Evolutionary conservation across 2,113 vertebrate species (phyloP).

Genomic region (Rhizomys pruinosus): DNA sequence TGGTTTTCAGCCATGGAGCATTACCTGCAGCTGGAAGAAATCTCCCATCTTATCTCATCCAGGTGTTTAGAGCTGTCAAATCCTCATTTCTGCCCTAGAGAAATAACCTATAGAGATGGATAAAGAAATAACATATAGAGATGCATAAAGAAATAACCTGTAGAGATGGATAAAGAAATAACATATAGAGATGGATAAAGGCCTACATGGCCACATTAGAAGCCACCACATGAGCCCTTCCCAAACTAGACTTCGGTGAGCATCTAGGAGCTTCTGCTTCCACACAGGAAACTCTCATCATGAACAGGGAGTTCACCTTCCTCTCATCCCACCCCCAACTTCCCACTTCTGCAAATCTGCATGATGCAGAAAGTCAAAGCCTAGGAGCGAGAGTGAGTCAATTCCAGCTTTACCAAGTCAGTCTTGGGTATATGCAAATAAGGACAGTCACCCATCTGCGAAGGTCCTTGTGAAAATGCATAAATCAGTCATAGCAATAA

Average conservation of each 20-base stretch:
- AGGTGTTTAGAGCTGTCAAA: not conserved
- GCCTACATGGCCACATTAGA: not conserved
- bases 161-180: too few species aligned
- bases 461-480: not conserved
- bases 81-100: not conserved
- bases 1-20: not conserved
- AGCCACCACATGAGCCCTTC: not conserved
- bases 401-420: not conserved
- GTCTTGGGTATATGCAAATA: not conserved
- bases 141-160: not conserved
- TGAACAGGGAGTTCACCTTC: not conserved
- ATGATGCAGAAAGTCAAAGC: not conserved
- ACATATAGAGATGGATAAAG: not conserved
- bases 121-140: not conserved
- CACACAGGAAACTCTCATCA: accelerated
- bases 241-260: not conserved
- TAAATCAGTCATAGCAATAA: accelerated
- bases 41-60: not conserved
- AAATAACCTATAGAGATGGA: not conserved
- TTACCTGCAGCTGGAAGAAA: not conserved
- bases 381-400: not conserved
- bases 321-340: too few species aligned
- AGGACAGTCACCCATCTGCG: not conserved
- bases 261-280: not conserved
- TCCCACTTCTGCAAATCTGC: not conserved